phyloP scores from a whole-genome alignment of 1,140 invertebrate genomes.

The Heliothis subflexa region DNA sequence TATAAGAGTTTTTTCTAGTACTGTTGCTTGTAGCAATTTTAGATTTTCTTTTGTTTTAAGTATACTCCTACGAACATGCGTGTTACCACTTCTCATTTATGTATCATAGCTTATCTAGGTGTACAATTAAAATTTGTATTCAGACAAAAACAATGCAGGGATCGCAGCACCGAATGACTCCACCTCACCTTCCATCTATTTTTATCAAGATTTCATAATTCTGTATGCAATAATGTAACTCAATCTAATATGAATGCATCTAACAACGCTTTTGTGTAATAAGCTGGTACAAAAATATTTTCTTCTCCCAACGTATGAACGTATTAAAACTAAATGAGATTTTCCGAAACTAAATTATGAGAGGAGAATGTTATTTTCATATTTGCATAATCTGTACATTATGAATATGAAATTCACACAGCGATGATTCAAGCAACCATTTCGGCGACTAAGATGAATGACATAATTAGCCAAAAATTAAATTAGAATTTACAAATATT shows the following conservation, averaged over 20 bases:
- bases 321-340: slow-evolving; percentile 41
- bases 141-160: too few species aligned
- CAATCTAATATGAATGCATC: slow-evolving; percentile 19
- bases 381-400: slow-evolving; percentile 43
- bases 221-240: background rate
- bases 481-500: slow-evolving; percentile 4
- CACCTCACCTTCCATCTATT: background rate
- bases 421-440: slow-evolving; percentile 28
- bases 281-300: slow-evolving; percentile 19
- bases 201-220: too few species aligned
- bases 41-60: too few species aligned
- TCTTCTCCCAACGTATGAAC: background rate
- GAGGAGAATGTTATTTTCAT: slow-evolving; percentile 27
- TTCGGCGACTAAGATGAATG: slow-evolving; percentile 23
- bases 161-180: too few species aligned
- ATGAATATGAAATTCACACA: slow-evolving; percentile 39
- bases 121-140: too few species aligned
- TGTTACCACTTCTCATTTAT: too few species aligned
- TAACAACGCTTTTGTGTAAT: background rate
- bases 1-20: too few species aligned
- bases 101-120: too few species aligned
- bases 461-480: slow-evolving; percentile 37
- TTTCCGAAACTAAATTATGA: slow-evolving; percentile 43
- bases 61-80: too few species aligned
- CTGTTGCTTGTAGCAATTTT: too few species aligned